These are phyloP conservation scores for Guaruba guarouba DNA, from an alignment of 2,113 vertebrate species.

Conservation along the genomic window DNA sequence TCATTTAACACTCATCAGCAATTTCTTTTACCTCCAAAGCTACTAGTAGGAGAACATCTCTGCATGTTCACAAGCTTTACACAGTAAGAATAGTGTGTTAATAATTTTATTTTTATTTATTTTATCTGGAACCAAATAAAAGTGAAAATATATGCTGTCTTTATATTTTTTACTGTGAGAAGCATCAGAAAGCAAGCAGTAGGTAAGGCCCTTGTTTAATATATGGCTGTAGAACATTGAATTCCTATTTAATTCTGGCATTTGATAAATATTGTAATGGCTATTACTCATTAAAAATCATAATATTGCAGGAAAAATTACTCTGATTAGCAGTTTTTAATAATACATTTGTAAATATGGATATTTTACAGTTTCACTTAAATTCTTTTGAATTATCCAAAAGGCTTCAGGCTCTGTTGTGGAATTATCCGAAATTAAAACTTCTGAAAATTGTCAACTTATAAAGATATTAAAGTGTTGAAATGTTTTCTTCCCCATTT, in stretches of 20 bases:
- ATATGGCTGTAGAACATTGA: background rate
- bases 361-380: background rate
- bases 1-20: background rate
- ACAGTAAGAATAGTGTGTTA: background rate
- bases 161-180: background rate
- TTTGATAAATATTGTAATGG: background rate
- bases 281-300: background rate
- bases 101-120: background rate
- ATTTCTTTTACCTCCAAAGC: background rate
- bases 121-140: background rate
- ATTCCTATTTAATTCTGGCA: background rate
- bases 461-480: background rate
- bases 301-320: background rate
- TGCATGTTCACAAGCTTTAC: background rate
- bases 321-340: background rate
- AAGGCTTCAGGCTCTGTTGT: background rate
- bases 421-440: background rate
- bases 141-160: background rate
- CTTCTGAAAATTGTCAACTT: background rate
- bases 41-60: background rate
- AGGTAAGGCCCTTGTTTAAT: background rate
- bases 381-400: background rate
- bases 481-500: background rate
- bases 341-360: background rate
- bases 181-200: background rate